Evolutionary conservation across 2,797 vertebrate genomes (phyloP), one percentile per base, ranked within the genome.

Genomic region (Hylomyscus alleni): DNA sequence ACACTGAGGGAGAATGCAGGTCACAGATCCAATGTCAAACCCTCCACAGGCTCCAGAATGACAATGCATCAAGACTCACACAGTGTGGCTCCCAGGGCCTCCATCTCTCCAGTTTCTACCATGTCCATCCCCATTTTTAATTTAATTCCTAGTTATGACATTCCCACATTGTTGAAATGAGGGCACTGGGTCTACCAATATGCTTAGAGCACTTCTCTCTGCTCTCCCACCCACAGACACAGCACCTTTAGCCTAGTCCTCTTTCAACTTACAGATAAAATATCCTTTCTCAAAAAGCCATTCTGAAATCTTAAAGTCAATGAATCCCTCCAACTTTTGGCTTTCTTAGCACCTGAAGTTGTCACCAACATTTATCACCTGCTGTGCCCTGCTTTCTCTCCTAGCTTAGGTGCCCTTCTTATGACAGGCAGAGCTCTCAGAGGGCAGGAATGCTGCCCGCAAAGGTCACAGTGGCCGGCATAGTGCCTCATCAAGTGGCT

Each of bases 231-330:
- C 17, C 58, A 77, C 4, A 19, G 2, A 6, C 58, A 77, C 4
- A 19, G 2, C 6, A 78, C 3, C 1, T 89, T 60, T 22, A 6
- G 5, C 11, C 13, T 60, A 34, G 2, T 34, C 22, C 69, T 56
- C 9, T 54, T 89, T 80, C 47, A 65, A 58, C 31, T 80, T 76
- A 81, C 12, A 75, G 13, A 52, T 60, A 92, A 93, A 78, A 76
- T 5, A 56, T 6, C n/a, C 14, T 90, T 88, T 47, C 47, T 83
- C 40, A 58, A 34, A 20, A 94, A 69, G 11, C 0, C 82, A 91
- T 85, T 82, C 12, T 62, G 90, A 52, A 76, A 81, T 8, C 62
- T 47, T 77, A 65, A 90, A 73, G 82, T 44, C 6, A 19, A 19
- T 11, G 37, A 93, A 6, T n/a, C 52, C 1, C 20, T 54, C 52